These are phyloP conservation scores for Drosophila siamana DNA, from an alignment of 2,888 invertebrate genomes.

Conservation along the genomic window DNA sequence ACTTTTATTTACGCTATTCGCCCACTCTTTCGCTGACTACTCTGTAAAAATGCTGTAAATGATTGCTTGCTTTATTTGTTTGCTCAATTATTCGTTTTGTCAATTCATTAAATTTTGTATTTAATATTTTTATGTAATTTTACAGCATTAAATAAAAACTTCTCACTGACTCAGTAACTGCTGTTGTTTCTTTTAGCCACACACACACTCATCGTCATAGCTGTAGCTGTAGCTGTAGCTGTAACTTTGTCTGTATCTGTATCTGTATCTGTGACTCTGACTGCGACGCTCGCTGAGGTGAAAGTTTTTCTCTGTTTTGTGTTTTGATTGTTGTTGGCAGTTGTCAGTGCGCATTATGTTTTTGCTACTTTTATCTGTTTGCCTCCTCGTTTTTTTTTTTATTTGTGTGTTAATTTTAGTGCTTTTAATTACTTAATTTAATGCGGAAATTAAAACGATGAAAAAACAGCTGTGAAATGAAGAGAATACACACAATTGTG, in stretches of 20 bases:
- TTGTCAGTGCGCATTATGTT: slow-evolving; percentile 36
- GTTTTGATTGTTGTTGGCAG: slow-evolving; percentile 42
- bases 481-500: slow-evolving; percentile 32
- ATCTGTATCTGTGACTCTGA: slow-evolving; percentile 12
- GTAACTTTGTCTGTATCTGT: slow-evolving; percentile 16
- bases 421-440: slow-evolving; percentile 72
- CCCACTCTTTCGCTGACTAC: slow-evolving; percentile 2
- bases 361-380: slow-evolving; percentile 25
- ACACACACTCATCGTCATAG: no score
- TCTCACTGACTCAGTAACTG: slow-evolving; percentile 30
- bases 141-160: slow-evolving; percentile 31
- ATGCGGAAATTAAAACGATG: slow-evolving; percentile 69
- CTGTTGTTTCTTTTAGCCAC: background rate
- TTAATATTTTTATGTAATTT: slow-evolving; percentile 56
- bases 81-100: slow-evolving; percentile 44
- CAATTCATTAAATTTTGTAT: slow-evolving; percentile 38
- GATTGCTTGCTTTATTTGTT: slow-evolving; percentile 37
- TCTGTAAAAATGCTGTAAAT: slow-evolving; percentile 40
- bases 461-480: slow-evolving; percentile 28
- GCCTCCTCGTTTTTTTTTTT: no score
- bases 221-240: slow-evolving; percentile 5
- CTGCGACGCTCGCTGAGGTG: slow-evolving; percentile 47
- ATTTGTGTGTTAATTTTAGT: slow-evolving; percentile 43
- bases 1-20: slow-evolving; percentile 37
- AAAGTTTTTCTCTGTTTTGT: slow-evolving; percentile 57